Percentiles rank a stretch among this genome's conserved stretches.
These are phyloP conservation scores for Auanema freiburgensis DNA, from an alignment of 2,888 invertebrate species.

Conservation along the genomic window DNA sequence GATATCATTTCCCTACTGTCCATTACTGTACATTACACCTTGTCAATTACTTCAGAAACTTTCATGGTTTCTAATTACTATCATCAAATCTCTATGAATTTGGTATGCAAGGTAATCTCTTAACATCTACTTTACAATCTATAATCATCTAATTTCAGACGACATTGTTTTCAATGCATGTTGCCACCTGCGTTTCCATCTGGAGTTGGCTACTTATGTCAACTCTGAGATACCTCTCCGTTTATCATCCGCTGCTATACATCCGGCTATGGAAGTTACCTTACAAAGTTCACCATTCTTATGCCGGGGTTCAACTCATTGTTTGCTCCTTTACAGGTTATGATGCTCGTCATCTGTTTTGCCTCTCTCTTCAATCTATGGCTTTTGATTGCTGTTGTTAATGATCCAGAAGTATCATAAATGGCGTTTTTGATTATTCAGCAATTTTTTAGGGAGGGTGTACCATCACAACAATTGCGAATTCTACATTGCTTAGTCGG, in stretches of 20 bases:
- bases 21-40: slow-evolving; percentile 37
- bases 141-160: slow-evolving; percentile 10
- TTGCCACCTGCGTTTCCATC: slow-evolving; percentile 35
- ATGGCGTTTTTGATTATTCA: neutral
- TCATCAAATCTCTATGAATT: slow-evolving; percentile 12
- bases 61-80: slow-evolving; percentile 19
- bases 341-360: slow-evolving; percentile 25
- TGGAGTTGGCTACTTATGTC: slow-evolving; percentile 48
- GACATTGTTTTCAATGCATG: slow-evolving; percentile 37
- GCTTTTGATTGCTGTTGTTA: slow-evolving; percentile 29
- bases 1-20: slow-evolving; percentile 35
- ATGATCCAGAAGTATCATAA: slow-evolving; percentile 14
- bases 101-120: slow-evolving; percentile 31
- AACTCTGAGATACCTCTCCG: slow-evolving; percentile 37
- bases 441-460: slow-evolving; percentile 15
- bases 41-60: slow-evolving; percentile 18
- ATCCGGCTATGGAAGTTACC: slow-evolving; percentile 44
- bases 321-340: slow-evolving; percentile 15
- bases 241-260: slow-evolving; percentile 47
- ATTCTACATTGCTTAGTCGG: slow-evolving; percentile 9
- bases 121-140: neutral
- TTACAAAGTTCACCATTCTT: slow-evolving; percentile 21
- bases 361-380: slow-evolving; percentile 33
- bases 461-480: slow-evolving; percentile 7
- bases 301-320: neutral